Percentiles rank a stretch among this genome's conserved stretches.
phyloP scores from a whole-genome alignment of 2,113 vertebrate species.

The Neopipo cinnamomea region DNA sequence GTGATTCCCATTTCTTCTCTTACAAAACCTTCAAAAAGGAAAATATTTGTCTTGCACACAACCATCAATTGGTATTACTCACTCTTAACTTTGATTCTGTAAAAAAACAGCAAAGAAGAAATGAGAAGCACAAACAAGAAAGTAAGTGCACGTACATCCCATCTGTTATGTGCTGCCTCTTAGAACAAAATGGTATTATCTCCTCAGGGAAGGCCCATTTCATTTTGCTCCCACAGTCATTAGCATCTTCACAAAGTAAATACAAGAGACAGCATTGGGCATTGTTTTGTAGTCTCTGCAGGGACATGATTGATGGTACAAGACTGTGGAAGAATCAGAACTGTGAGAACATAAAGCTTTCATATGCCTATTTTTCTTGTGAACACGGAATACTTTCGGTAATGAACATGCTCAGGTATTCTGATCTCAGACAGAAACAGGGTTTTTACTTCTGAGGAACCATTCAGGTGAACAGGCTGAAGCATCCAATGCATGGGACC shows the following conservation, averaged over 20 bases:
- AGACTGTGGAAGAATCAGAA: background rate
- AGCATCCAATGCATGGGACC: background rate
- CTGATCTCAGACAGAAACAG: background rate
- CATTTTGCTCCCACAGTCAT: background rate
- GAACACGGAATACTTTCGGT: background rate
- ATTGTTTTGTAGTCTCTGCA: background rate
- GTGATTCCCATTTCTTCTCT: background rate
- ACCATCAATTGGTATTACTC: background rate
- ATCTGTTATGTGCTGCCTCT: background rate
- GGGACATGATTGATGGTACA: background rate
- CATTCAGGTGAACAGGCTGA: background rate
- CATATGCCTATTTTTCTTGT: background rate
- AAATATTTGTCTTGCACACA: background rate
- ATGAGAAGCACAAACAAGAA: background rate
- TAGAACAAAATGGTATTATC: background rate
- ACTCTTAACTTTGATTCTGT: background rate
- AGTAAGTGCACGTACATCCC: background rate
- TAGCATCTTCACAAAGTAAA: constrained; percentile 1
- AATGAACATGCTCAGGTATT: background rate
- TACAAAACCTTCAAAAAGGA: background rate
- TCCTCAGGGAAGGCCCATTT: background rate
- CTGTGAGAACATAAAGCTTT: background rate
- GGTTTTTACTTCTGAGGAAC: background rate
- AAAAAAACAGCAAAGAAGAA: background rate
- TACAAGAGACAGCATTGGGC: background rate